These are phyloP conservation scores for Tragelaphus eurycerus DNA, from an alignment of 2,797 vertebrate species.

Conservation along the genomic window DNA sequence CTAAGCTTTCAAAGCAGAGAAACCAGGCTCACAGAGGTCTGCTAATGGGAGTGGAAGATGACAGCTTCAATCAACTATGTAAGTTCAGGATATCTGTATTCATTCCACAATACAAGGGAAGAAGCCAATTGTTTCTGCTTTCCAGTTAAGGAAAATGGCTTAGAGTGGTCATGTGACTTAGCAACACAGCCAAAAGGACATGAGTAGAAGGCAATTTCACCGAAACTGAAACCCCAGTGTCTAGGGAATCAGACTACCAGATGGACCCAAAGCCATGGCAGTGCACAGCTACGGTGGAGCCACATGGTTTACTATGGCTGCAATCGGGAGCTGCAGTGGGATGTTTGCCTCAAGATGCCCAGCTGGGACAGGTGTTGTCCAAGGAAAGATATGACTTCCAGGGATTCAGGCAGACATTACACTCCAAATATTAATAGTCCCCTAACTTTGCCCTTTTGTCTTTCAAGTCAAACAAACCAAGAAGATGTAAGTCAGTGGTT, in stretches of 20 bases:
- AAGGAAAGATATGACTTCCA: not conserved
- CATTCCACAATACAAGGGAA: not conserved
- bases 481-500: not conserved
- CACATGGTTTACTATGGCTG: not conserved
- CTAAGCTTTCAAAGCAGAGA: not conserved
- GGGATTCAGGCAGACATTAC: not conserved
- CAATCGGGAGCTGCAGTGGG: not conserved
- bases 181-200: not conserved
- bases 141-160: not conserved
- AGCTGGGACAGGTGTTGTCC: not conserved
- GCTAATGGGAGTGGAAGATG: not conserved
- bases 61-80: not conserved
- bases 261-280: not conserved
- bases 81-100: not conserved
- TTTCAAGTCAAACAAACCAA: slow-evolving; percentile 7
- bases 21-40: not conserved
- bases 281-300: not conserved
- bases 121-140: not conserved
- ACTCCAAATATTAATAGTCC: not conserved
- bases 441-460: not conserved
- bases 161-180: not conserved
- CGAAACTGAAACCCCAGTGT: not conserved
- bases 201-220: not conserved
- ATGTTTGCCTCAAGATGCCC: not conserved
- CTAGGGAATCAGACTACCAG: not conserved